phyloP scores from a whole-genome alignment of 2,113 vertebrate genomes.

The Pollimyrus isidori region DNA sequence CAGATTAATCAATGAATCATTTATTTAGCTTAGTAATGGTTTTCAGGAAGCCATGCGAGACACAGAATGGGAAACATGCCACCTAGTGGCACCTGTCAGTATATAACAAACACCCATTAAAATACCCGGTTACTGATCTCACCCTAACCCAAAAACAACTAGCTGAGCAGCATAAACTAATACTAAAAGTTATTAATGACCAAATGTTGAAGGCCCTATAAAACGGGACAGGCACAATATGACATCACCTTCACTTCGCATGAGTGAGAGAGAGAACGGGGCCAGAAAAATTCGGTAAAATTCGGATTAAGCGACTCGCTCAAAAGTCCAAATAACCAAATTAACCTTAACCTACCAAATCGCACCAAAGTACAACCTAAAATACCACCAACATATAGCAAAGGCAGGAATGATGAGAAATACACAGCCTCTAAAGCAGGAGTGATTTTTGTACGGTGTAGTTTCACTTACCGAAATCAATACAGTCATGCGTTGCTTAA shows the following conservation, averaged over 20 bases:
- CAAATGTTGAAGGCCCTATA: background rate
- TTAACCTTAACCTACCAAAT: too few relatives aligned
- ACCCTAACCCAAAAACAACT: background rate
- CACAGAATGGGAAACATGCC: background rate
- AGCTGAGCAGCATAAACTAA: background rate
- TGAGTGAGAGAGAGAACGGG: too few relatives aligned
- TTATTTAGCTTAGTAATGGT: background rate
- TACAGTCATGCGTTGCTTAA: too few relatives aligned
- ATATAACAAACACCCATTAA: background rate
- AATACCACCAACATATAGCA: too few relatives aligned
- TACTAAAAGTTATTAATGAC: background rate
- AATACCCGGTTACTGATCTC: background rate
- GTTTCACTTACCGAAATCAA: too few relatives aligned
- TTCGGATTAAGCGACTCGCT: too few relatives aligned
- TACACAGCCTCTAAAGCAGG: too few relatives aligned
- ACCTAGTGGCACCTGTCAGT: background rate
- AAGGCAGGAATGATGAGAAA: too few relatives aligned
- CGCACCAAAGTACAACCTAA: too few relatives aligned
- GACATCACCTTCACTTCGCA: background rate
- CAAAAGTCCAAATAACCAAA: background rate
- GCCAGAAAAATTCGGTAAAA: too few relatives aligned
- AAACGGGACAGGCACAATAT: background rate
- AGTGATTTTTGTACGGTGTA: too few relatives aligned
- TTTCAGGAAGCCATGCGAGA: background rate
- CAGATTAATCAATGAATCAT: background rate